Evolutionary conservation across 1,140 invertebrate genomes (phyloP).

Genomic region (Pygmarrhopalites habei): DNA sequence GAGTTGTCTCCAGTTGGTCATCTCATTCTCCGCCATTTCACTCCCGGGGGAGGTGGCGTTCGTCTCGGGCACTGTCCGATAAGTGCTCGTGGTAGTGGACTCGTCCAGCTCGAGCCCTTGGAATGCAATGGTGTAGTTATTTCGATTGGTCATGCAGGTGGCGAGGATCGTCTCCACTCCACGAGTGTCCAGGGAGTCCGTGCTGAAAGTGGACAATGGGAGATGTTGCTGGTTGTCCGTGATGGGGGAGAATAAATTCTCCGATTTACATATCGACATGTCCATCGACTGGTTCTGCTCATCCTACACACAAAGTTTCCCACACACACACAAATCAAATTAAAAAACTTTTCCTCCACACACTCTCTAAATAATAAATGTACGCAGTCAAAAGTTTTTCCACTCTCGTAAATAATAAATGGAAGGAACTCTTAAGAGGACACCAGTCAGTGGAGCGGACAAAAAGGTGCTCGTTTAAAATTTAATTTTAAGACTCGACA

Average conservation of each 20-base stretch:
- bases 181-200: conserved; percentile 76
- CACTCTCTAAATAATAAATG: too few relatives aligned
- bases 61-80: conserved; percentile 18
- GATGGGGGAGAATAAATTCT: conserved; percentile 81
- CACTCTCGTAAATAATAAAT: too few relatives aligned
- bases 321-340: too few relatives aligned
- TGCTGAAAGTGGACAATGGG: conserved; percentile 64
- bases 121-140: conserved; percentile 90
- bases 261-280: conserved; percentile 82
- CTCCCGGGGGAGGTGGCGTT: conserved; percentile 4
- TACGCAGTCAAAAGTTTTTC: too few relatives aligned
- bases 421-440: too few relatives aligned
- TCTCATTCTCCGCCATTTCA: conserved; percentile 20
- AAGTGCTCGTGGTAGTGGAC: conserved; percentile 25
- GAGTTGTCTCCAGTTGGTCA: conserved; percentile 34
- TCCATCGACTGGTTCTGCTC: conserved; percentile 63
- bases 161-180: conserved; percentile 71
- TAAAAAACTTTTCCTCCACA: too few relatives aligned
- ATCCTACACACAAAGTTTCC: too few relatives aligned
- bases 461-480: too few relatives aligned
- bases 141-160: conserved; percentile 77
- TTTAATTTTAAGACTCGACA: too few relatives aligned
- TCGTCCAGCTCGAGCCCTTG: conserved; percentile 53
- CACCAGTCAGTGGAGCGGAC: too few relatives aligned
- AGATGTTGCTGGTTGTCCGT: conserved; percentile 57